Evolutionary conservation across 2,113 vertebrate genomes (phyloP), one percentile per base, ranked within the genome.

Genomic region (Trichechus manatus): DNA sequence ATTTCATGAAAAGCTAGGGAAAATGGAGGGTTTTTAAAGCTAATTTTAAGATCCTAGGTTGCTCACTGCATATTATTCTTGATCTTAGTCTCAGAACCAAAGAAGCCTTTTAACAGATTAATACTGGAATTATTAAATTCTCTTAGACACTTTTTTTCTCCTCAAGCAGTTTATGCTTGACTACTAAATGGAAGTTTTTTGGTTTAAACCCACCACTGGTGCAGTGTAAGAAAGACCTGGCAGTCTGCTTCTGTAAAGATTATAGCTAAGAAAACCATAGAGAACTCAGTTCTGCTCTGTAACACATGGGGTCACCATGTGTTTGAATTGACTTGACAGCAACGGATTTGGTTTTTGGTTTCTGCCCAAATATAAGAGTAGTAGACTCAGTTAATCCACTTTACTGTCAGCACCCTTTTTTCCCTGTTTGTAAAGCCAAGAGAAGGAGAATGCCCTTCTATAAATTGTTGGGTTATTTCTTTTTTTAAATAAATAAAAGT

Each of bases 401-500:
- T 93, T 79, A 17, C 39, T 68, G 31, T 81, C 39, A 44, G 39
- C 4, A 25, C 9, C 74, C 31, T 79, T 88, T 80, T 61, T 22
- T 3, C 39, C 63, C 22, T 63, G 15, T 56, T 59, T 72, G 5
- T 93, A 95, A 96, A 96, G 33, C 87, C 66, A 72, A 27, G 17
- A 82, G 6, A 33, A 91, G 79, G 6, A 11, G 25, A 53, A 88
- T 44, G 6, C 50, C 87, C 33, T 82, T 15, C 20, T 86, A 15
- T 39, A 86, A 61, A 78, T 82, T 91, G n/a, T 81, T 25, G 81
- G 68, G 19, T 22, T 89, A 36, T 94, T 92, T 84, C 20, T 94
- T 85, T 9, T 85, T 9, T 89, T 27, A 92, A 84, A 68, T n/a
- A 92, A 82, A 64, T 61, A 93, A 91, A 53, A 96, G 36, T 59